phyloP scores from a whole-genome alignment of 2,113 vertebrate species.

The Pterocles gutturalis region DNA sequence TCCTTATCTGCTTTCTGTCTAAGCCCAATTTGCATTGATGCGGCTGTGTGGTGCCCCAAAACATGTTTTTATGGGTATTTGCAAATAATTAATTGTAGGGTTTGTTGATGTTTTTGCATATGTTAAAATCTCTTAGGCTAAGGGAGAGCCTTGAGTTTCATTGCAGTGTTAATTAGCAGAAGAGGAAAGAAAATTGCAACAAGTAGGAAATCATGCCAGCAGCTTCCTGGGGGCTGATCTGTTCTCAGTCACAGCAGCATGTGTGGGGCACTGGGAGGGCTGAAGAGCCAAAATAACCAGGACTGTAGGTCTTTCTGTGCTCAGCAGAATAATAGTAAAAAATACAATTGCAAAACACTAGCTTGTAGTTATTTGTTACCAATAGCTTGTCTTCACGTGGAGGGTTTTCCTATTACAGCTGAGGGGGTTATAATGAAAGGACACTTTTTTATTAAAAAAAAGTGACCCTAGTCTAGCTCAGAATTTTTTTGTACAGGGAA shows the following conservation, averaged over 20 bases:
- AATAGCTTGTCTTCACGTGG: not conserved
- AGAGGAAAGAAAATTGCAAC: not conserved
- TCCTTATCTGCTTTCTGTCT: not conserved
- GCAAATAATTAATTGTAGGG: not conserved
- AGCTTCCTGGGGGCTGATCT: not conserved
- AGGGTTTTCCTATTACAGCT: not conserved
- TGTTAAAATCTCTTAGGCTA: not conserved
- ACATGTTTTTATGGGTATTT: not conserved
- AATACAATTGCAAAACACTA: not conserved
- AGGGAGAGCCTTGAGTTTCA: not conserved
- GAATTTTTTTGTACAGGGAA: not conserved
- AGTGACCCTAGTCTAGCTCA: not conserved
- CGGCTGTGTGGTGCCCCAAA: not conserved
- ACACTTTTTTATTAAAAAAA: not conserved
- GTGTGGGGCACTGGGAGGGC: not conserved
- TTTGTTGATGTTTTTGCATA: not conserved
- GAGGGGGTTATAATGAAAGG: not conserved
- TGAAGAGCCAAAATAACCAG: not conserved
- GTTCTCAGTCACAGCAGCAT: not conserved
- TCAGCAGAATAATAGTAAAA: not conserved
- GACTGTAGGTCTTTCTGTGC: not conserved
- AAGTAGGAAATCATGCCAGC: not conserved
- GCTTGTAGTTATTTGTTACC: not conserved
- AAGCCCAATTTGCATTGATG: not conserved
- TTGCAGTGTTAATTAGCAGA: not conserved